Conservation (phyloP, 2,888 invertebrate species). For the Reticulitermes lucifugus region DNA sequence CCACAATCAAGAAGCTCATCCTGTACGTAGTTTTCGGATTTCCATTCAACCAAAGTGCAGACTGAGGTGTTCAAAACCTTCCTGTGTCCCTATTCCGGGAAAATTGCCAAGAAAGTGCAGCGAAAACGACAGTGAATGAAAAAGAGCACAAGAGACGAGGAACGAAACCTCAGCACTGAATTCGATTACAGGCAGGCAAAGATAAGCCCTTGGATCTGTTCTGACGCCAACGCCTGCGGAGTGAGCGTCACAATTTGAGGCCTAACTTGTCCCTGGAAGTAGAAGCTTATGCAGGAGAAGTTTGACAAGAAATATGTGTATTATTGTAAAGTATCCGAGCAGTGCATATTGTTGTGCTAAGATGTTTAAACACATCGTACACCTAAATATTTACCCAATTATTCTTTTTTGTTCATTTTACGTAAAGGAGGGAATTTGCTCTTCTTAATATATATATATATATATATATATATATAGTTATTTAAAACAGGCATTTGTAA, state of each 20-base stretch:
- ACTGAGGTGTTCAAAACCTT: constrained; percentile 20
- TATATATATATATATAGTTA: too few species aligned
- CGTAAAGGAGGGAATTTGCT: too few species aligned
- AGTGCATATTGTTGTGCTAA: background rate
- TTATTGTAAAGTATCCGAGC: background rate
- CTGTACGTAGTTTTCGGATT: background rate
- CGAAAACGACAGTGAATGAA: background rate
- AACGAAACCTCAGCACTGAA: constrained; percentile 43
- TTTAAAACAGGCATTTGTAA: too few species aligned
- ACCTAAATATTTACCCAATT: background rate
- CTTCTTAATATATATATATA: too few species aligned
- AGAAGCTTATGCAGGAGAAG: background rate
- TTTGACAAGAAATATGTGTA: background rate
- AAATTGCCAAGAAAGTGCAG: constrained; percentile 38
- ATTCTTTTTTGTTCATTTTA: background rate
- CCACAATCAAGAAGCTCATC: background rate
- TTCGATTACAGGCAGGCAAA: constrained; percentile 45
- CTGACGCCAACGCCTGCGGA: background rate
- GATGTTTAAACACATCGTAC: background rate
- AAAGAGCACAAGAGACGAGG: background rate
- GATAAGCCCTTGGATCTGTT: constrained; percentile 39
- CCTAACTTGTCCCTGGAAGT: background rate
- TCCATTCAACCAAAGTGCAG: background rate
- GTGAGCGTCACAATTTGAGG: background rate
- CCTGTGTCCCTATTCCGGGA: background rate